Conservation (phyloP, 2,888 invertebrate species). For the Merodon equestris region DNA sequence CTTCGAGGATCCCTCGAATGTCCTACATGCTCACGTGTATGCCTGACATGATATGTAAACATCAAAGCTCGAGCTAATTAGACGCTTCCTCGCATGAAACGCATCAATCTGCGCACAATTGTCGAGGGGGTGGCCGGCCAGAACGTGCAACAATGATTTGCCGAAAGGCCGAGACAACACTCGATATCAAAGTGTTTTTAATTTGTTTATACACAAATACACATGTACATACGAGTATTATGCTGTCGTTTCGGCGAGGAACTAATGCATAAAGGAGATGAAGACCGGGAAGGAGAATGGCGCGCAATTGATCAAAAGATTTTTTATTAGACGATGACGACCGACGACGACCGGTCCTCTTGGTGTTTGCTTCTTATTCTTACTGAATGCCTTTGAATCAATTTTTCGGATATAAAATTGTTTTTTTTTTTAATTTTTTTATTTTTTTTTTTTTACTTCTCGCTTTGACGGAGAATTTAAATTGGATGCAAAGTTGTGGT, state of each 20-base stretch:
- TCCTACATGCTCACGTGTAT: constrained; percentile 52
- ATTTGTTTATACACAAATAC: constrained; percentile 57
- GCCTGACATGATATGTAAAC: constrained; percentile 10
- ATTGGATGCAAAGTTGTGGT: constrained; percentile 44
- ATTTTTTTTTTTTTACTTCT: not conserved
- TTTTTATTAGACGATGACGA: constrained; percentile 57
- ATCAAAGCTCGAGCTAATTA: not conserved
- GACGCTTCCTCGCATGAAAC: not conserved
- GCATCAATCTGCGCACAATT: not conserved
- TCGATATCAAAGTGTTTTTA: constrained; percentile 68
- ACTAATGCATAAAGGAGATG: constrained; percentile 53
- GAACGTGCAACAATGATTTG: constrained; percentile 40
- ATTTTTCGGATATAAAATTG: constrained; percentile 53
- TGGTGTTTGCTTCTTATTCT: not conserved
- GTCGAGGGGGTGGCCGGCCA: not conserved
- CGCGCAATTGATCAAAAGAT: constrained; percentile 66
- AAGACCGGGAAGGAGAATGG: constrained; percentile 14
- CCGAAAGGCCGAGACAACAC: constrained; percentile 62
- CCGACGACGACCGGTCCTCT: constrained; percentile 20
- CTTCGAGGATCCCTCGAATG: constrained; percentile 9
- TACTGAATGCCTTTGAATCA: constrained; percentile 55
- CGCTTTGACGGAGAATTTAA: constrained; percentile 45
- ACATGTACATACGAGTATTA: not conserved
- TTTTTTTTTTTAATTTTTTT: constrained; percentile 17
- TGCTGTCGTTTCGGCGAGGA: constrained; percentile 1